These are phyloP conservation scores for Arrhopalites spinosus DNA, from an alignment of 2,888 invertebrate species.

Conservation along the genomic window DNA sequence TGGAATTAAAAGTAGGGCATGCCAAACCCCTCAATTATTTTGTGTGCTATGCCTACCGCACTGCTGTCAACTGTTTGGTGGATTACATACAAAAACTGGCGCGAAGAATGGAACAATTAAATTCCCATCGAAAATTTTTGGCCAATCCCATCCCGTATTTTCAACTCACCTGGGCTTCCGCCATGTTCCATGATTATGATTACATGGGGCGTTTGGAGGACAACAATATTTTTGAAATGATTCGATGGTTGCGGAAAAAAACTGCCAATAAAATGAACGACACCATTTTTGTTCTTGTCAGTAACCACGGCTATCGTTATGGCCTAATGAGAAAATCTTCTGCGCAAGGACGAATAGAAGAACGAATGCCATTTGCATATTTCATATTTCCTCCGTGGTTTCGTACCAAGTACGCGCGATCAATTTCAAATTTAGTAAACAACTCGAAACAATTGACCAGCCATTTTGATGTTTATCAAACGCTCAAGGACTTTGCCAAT, in stretches of 20 bases:
- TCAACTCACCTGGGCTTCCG: constrained; percentile 79
- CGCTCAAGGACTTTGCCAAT: constrained; percentile 45
- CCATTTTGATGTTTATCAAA: constrained; percentile 74
- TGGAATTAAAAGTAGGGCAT: constrained; percentile 70
- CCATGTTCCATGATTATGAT: constrained; percentile 81
- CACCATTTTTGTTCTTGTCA: constrained; percentile 73
- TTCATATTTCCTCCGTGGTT: constrained; percentile 76
- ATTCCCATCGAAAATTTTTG: not conserved
- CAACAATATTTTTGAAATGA: constrained; percentile 65
- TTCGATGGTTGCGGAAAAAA: constrained; percentile 63
- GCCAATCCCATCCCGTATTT: not conserved
- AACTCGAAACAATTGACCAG: constrained; percentile 67
- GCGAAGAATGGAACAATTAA: constrained; percentile 62
- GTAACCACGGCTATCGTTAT: constrained; percentile 90
- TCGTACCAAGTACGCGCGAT: constrained; percentile 66
- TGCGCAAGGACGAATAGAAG: constrained; percentile 74
- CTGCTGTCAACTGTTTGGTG: constrained; percentile 72
- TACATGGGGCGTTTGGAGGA: constrained; percentile 79
- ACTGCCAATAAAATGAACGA: constrained; percentile 66
- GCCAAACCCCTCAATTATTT: constrained; percentile 68
- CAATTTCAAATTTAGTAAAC: constrained; percentile 66
- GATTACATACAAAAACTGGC: constrained; percentile 72
- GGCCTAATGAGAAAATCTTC: constrained; percentile 81
- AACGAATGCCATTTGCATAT: constrained; percentile 80
- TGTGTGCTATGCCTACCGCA: constrained; percentile 66